These are phyloP conservation scores for Stercorarius parasiticus DNA, from an alignment of 2,113 vertebrate genomes.

Conservation along the genomic window DNA sequence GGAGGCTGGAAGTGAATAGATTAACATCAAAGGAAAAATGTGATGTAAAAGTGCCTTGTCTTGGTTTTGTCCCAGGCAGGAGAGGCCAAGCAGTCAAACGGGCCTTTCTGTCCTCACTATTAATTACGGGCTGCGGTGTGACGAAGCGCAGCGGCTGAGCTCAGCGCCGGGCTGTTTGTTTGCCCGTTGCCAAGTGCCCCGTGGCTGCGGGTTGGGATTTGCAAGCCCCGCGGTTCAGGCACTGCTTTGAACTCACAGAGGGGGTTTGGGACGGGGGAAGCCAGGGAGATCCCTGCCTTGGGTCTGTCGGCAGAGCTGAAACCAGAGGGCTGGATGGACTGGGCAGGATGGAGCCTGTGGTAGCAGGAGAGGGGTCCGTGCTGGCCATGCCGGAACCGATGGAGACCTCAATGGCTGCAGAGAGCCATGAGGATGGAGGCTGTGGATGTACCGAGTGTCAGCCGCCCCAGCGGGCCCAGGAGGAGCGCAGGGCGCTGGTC, in stretches of 20 bases:
- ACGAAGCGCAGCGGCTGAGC: neutral
- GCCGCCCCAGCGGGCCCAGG: neutral
- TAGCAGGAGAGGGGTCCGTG: neutral
- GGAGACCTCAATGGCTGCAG: accelerated
- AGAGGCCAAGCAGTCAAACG: neutral
- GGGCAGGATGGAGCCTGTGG: neutral
- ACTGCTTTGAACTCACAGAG: accelerated
- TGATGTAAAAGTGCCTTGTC: neutral
- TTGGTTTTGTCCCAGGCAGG: neutral
- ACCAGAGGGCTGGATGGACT: neutral
- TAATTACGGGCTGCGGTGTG: neutral
- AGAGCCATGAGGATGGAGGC: neutral
- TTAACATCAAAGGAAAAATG: neutral
- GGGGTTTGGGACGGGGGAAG: neutral
- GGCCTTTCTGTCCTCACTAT: neutral
- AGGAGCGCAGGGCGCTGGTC: neutral
- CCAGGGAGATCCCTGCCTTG: neutral
- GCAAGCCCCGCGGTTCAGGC: neutral
- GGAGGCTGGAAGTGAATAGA: neutral
- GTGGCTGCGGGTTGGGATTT: neutral
- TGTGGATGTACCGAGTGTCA: neutral
- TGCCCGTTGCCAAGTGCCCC: neutral
- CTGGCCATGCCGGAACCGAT: neutral
- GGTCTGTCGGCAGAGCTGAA: neutral
- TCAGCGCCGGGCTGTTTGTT: neutral